A percentile compares a stretch with the other conserved stretches of the same genome.
Conservation (phyloP, 2,797 vertebrate genomes). For the Crypturellus tataupa region DNA sequence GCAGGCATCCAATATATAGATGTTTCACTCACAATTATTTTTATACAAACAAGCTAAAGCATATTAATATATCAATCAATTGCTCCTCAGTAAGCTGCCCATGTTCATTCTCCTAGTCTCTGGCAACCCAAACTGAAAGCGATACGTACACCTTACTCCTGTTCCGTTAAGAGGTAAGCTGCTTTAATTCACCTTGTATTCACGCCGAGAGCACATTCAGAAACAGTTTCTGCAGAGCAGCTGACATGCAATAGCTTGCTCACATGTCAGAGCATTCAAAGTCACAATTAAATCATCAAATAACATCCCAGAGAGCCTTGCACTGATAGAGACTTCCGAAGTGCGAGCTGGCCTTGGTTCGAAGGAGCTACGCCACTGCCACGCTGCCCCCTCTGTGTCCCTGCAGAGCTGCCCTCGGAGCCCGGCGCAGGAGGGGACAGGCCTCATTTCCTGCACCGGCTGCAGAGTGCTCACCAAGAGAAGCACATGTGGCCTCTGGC, state of each 20-base stretch:
- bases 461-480: not conserved
- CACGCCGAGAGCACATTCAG: constrained; percentile 44
- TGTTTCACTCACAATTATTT: not conserved
- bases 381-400: not conserved
- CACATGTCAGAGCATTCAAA: constrained; percentile 55
- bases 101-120: not conserved
- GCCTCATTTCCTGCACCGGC: not conserved
- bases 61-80: not conserved
- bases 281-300: constrained; percentile 48
- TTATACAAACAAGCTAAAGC: not conserved
- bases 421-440: not conserved
- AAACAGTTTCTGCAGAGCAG: constrained; percentile 15
- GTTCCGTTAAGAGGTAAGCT: not conserved
- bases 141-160: constrained; percentile 26
- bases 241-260: constrained; percentile 47
- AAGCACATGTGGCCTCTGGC: not conserved
- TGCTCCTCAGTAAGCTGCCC: not conserved
- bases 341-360: constrained; percentile 2
- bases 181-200: constrained; percentile 39
- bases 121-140: not conserved
- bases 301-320: constrained; percentile 36
- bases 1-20: not conserved
- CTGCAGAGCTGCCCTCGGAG: not conserved
- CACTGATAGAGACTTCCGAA: constrained; percentile 30
- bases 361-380: not conserved